phyloP scores from a whole-genome alignment of 2,113 vertebrate genomes.

The Onychorhynchus coronatus region DNA sequence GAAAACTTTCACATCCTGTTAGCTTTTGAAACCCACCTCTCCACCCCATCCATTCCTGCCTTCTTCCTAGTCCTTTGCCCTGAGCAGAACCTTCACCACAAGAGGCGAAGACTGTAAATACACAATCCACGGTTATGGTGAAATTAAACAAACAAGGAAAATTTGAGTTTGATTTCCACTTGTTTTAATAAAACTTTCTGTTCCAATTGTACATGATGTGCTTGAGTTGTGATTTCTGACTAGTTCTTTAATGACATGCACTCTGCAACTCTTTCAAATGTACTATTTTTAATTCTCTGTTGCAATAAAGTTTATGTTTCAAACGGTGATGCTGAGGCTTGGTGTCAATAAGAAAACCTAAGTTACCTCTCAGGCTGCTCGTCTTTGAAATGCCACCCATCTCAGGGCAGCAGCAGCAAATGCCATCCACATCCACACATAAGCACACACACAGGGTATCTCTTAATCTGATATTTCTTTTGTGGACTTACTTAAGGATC shows the following conservation, averaged over 20 bases:
- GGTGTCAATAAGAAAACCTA: conserved; percentile 45
- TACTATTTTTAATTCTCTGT: conserved; percentile 79
- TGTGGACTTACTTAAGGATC: background rate
- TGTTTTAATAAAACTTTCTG: conserved; percentile 74
- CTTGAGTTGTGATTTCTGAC: conserved; percentile 71
- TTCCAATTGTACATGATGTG: conserved; percentile 69
- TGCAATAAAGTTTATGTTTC: conserved; percentile 81
- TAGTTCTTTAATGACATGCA: conserved; percentile 43
- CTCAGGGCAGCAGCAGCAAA: background rate
- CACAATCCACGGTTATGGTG: conserved; percentile 74
- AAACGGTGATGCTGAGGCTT: conserved; percentile 51
- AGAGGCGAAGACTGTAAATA: conserved; percentile 81
- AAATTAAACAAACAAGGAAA: conserved; percentile 65
- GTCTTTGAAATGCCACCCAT: background rate
- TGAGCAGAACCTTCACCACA: conserved; percentile 63
- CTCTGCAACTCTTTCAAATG: conserved; percentile 53
- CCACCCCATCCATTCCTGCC: background rate
- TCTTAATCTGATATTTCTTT: background rate
- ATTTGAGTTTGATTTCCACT: conserved; percentile 68
- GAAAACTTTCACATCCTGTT: conserved; percentile 99
- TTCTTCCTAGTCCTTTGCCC: background rate
- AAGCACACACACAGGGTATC: background rate
- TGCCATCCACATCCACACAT: rapidly evolving
- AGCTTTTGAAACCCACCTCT: conserved; percentile 60
- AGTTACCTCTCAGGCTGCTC: background rate